These are phyloP conservation scores for Myoxocephalus aenaeus DNA, from an alignment of 2,797 vertebrate genomes.

Conservation along the genomic window DNA sequence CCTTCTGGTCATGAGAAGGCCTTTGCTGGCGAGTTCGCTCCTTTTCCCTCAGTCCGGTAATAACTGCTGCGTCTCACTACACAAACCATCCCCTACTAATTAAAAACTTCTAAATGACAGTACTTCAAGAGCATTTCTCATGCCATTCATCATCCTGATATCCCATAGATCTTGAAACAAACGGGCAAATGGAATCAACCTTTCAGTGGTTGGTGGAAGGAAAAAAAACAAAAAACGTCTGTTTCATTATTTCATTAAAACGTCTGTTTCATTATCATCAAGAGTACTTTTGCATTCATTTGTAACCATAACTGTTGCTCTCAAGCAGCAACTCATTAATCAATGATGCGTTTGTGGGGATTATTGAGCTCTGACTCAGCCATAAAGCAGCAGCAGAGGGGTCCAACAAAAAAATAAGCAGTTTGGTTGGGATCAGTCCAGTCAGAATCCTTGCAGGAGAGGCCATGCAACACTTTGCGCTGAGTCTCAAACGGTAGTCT, in stretches of 20 bases:
- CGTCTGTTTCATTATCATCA: constrained; percentile 54
- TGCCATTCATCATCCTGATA: constrained; percentile 66
- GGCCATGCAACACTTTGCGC: constrained; percentile 14
- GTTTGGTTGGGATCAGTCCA: constrained; percentile 10
- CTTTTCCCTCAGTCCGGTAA: constrained; percentile 23
- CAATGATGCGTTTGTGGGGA: constrained; percentile 49
- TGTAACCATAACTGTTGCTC: constrained; percentile 62
- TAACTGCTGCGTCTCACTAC: constrained; percentile 49
- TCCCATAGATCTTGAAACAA: constrained; percentile 58
- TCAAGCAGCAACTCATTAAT: constrained; percentile 62
- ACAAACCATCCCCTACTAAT: constrained; percentile 61
- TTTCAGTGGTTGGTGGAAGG: constrained; percentile 13
- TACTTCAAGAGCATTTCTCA: constrained; percentile 45
- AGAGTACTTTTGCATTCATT: constrained; percentile 57
- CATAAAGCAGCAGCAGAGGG: constrained; percentile 25
- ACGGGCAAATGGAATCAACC: constrained; percentile 35
- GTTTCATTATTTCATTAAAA: constrained; percentile 50
- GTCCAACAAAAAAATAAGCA: constrained; percentile 17
- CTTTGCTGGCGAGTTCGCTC: constrained; percentile 45
- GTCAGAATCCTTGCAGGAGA: constrained; percentile 16
- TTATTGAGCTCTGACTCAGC: constrained; percentile 61
- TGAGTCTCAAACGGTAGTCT: constrained; percentile 37
- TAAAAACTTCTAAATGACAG: constrained; percentile 70
- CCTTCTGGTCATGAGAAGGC: constrained; percentile 42
- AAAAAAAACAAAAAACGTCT: constrained; percentile 8